Conservation (phyloP, 2,888 invertebrate genomes). For the Zhuqinia jingwanae region DNA sequence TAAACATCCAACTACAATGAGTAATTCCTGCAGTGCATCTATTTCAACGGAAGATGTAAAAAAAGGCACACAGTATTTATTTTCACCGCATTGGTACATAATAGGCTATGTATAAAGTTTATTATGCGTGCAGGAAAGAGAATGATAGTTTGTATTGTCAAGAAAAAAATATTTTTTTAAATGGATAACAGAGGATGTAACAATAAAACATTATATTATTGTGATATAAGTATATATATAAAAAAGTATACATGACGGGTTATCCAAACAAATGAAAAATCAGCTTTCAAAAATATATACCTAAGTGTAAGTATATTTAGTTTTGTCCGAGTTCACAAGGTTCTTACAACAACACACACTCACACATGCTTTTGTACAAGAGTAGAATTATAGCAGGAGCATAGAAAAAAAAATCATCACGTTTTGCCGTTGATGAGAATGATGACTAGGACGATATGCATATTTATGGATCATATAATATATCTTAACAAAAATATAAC, state of each 20-base stretch:
- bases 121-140: too few relatives aligned
- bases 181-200: too few relatives aligned
- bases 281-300: too few relatives aligned
- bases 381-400: neutral
- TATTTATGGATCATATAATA: slow-evolving; percentile 1
- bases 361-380: neutral
- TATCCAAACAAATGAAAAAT: too few relatives aligned
- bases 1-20: neutral
- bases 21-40: neutral
- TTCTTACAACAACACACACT: neutral
- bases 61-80: too few relatives aligned
- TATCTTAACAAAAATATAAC: neutral
- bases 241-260: too few relatives aligned
- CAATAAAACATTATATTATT: too few relatives aligned
- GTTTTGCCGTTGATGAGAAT: neutral
- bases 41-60: neutral
- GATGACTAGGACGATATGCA: slow-evolving; percentile 16
- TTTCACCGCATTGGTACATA: too few relatives aligned
- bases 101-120: too few relatives aligned
- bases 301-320: neutral
- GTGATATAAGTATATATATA: too few relatives aligned
- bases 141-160: too few relatives aligned
- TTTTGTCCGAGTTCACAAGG: neutral
- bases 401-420: neutral
- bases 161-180: too few relatives aligned